phyloP scores from a whole-genome alignment of 2,888 invertebrate species.

The Tupiocoris notatus region DNA sequence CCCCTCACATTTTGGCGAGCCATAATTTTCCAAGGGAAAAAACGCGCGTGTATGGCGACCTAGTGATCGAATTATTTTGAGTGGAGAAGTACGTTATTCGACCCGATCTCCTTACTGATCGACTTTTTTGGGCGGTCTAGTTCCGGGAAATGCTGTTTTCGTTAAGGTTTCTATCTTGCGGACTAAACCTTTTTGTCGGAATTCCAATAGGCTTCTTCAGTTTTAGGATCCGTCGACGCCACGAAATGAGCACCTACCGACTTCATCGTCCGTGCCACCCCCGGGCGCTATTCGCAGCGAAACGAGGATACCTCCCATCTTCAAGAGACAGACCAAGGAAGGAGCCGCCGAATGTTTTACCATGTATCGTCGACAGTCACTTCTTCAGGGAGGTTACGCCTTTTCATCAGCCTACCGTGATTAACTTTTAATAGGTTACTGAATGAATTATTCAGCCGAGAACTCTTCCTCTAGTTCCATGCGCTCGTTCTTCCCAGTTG shows the following conservation, averaged over 20 bases:
- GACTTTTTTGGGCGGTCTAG: no score
- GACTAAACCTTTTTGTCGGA: no score
- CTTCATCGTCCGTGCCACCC: neutral
- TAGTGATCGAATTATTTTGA: no score
- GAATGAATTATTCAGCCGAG: slow-evolving; percentile 30
- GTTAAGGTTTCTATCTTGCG: no score
- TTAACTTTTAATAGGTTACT: slow-evolving; percentile 36
- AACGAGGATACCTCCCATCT: neutral
- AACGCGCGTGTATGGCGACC: no score
- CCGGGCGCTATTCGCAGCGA: neutral
- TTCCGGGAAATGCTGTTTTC: no score
- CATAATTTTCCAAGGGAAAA: no score
- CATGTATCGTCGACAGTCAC: neutral
- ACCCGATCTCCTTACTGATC: no score
- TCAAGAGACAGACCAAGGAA: neutral
- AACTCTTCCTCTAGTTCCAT: neutral
- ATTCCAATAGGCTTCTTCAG: no score
- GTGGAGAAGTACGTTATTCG: no score
- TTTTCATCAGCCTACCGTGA: slow-evolving; percentile 36
- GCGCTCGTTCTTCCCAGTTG: neutral
- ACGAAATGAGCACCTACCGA: neutral
- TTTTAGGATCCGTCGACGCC: neutral
- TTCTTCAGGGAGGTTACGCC: slow-evolving; percentile 13
- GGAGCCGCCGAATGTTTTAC: neutral
- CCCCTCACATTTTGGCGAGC: no score